Conservation (phyloP, 1,140 invertebrate species). For the Chironomus striatipennis region DNA sequence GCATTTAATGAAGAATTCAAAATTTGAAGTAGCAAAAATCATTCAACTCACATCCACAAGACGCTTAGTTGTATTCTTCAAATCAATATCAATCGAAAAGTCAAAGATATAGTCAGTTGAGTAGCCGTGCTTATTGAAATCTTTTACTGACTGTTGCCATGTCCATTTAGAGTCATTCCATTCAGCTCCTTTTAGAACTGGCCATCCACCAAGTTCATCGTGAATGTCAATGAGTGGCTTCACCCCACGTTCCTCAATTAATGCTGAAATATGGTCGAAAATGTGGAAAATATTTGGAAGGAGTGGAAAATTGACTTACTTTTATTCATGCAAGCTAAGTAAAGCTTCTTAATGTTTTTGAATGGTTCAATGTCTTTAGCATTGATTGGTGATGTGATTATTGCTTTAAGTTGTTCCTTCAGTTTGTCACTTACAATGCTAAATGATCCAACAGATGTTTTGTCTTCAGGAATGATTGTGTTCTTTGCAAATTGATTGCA, state of each 20-base stretch:
- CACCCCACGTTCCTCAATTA: constrained; percentile 29
- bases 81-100: constrained; percentile 44
- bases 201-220: constrained; percentile 53
- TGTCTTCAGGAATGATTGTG: constrained; percentile 71
- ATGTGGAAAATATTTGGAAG: no score
- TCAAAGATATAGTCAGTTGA: constrained; percentile 29
- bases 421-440: constrained; percentile 69
- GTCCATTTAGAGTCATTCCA: constrained; percentile 45
- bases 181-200: constrained; percentile 43
- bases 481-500: constrained; percentile 66
- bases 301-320: not conserved
- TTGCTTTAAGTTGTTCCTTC: constrained; percentile 64
- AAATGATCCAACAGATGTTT: constrained; percentile 69
- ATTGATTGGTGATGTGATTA: constrained; percentile 48
- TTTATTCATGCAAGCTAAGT: constrained; percentile 33
- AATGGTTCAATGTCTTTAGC: not conserved
- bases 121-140: constrained; percentile 28
- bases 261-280: no score
- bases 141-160: constrained; percentile 33
- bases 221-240: constrained; percentile 38
- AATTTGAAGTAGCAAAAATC: no score
- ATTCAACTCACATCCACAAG: constrained; percentile 23
- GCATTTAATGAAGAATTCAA: no score
- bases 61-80: constrained; percentile 38
- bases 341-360: constrained; percentile 27